Conservation (phyloP, 2,113 vertebrate genomes). For the Strix aluco region DNA sequence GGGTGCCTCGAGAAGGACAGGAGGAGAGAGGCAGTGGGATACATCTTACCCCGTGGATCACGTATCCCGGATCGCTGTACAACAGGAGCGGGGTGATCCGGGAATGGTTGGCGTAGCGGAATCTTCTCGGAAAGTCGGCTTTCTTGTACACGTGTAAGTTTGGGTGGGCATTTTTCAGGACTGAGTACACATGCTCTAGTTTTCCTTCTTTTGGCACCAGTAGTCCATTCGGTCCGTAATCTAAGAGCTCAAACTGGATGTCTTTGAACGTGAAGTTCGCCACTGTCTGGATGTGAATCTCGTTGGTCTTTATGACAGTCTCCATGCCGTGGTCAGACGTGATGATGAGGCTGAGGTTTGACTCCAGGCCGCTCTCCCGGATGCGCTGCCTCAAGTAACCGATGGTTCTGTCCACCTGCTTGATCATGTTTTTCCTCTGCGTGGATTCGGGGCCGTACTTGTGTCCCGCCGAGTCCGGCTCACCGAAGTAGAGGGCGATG, state of each 20-base stretch:
- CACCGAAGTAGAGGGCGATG: conserved; percentile 88
- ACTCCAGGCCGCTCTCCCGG: conserved; percentile 42
- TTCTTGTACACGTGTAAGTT: conserved; percentile 86
- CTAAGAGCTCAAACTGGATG: conserved; percentile 83
- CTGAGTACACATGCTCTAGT: conserved; percentile 81
- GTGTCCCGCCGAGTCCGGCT: conserved; percentile 85
- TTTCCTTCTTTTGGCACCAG: conserved; percentile 85
- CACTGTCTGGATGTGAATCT: conserved; percentile 74
- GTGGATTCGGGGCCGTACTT: conserved; percentile 81
- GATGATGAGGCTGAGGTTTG: conserved; percentile 82
- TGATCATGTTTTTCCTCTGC: conserved; percentile 74
- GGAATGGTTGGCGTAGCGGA: conserved; percentile 78
- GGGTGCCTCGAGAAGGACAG: background rate
- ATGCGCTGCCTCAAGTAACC: conserved; percentile 82
- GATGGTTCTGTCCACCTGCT: conserved; percentile 85
- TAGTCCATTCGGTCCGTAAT: conserved; percentile 85
- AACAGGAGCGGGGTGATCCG: conserved; percentile 85
- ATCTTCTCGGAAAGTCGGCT: conserved; percentile 75
- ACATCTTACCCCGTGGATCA: conserved; percentile 87
- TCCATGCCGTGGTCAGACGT: conserved; percentile 91
- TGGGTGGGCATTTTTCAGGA: conserved; percentile 80
- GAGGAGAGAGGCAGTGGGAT: background rate
- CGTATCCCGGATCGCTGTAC: conserved; percentile 82
- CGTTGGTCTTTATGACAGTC: conserved; percentile 61
- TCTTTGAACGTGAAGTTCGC: conserved; percentile 81